These are phyloP conservation scores for Drosophila peninsularis DNA, from an alignment of 2,888 invertebrate genomes.

Conservation along the genomic window DNA sequence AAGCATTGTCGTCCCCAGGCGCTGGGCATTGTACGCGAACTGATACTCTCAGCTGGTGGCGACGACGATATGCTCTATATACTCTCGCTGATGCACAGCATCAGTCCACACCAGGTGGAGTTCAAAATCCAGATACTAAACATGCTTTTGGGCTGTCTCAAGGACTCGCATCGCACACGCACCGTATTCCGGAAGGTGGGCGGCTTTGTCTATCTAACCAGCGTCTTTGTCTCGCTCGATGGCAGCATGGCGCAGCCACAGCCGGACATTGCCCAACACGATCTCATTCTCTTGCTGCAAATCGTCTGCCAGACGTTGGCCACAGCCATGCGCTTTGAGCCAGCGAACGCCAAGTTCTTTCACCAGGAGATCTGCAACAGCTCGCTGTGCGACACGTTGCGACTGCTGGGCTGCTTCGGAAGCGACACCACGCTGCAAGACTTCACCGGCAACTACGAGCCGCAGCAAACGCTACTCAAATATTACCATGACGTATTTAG, in stretches of 20 bases:
- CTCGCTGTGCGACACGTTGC: constrained; percentile 95
- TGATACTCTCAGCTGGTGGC: constrained; percentile 95
- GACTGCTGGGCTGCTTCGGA: constrained; percentile 95
- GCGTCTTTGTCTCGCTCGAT: constrained; percentile 96
- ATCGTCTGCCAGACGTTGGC: constrained; percentile 97
- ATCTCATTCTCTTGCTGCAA: constrained; percentile 91
- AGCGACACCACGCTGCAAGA: constrained; percentile 85
- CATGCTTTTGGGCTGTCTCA: constrained; percentile 93
- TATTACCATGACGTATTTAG: constrained; percentile 91
- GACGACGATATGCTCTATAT: constrained; percentile 98
- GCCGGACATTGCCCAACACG: constrained; percentile 84
- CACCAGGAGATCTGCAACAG: constrained; percentile 98
- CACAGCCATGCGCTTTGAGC: constrained; percentile 99
- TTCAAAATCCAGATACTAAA: constrained; percentile 96
- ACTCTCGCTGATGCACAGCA: constrained; percentile 95
- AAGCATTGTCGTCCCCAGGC: constrained; percentile 93
- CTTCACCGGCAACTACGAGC: constrained; percentile 81
- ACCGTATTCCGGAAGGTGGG: constrained; percentile 99
- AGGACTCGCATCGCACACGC: constrained; percentile 98
- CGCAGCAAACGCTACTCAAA: constrained; percentile 83
- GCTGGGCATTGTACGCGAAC: constrained; percentile 93
- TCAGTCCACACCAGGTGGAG: constrained; percentile 91
- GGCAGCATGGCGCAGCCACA: constrained; percentile 88
- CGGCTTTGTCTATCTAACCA: constrained; percentile 98
- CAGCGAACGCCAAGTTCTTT: constrained; percentile 99